Evolutionary conservation across 1,140 invertebrate genomes (phyloP), one percentile per base, ranked within the genome.

Genomic region (Euura lappo): DNA sequence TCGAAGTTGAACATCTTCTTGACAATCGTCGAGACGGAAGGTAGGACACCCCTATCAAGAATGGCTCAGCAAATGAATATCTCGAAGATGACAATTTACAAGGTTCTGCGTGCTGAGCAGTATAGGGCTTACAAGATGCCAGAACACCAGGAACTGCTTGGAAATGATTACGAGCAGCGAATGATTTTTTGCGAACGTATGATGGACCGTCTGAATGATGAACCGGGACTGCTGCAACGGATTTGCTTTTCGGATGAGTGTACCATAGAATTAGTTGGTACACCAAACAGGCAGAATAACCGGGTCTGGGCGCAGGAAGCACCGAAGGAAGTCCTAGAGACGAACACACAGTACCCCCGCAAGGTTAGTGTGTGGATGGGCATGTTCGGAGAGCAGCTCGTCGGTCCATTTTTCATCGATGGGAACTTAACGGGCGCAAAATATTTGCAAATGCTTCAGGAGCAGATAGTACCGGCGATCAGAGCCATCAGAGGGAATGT

Each of bases 351-450:
- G 78, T 78, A 78, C 72, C 77, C 76, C 66, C 73, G 75, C 73
- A 81, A 84, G 77, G 44, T 83, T 8, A 84, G 83, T 76, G 78
- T 86, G 75, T 85, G 80, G 2, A 76, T 76, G 28, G 81, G 81
- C 6, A 81, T 86, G 73, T 71, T 84, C 44, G 73, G 76, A 43
- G 65, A 80, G 70, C 42, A 64, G 71, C 76, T 85, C 65, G 76
- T 86, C 10, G 83, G 81, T 5, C 79, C 79, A 75, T 77, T 83
- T 71, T 82, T 85, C 68, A 75, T 79, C 67, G 76, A 81, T 70
- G 77, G 73, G 28, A 81, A 77, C 74, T 68, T 80, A 1, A 81
- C 47, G 74, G 75, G 74, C 46, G 51, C 72, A 43, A 77, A 13
- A 7, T 83, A 83, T 71, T 69, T 79, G 66, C 42, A 75, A 28